Conservation (phyloP, 2,888 invertebrate species). For the Eugnorisma glareosa region DNA sequence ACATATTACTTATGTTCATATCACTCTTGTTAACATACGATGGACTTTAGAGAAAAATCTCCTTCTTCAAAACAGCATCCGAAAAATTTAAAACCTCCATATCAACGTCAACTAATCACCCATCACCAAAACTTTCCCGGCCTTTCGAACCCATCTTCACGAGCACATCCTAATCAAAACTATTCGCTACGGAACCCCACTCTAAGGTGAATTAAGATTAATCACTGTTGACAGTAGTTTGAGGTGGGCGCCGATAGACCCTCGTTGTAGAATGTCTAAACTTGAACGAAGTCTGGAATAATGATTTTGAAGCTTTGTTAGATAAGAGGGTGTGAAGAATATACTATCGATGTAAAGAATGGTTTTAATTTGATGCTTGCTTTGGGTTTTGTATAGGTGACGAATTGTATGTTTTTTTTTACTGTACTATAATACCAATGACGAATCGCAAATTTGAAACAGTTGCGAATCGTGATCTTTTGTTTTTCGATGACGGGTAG, state of each 20-base stretch:
- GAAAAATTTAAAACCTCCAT: background rate
- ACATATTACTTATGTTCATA: too few relatives aligned
- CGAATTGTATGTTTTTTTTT: too few relatives aligned
- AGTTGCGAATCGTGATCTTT: too few relatives aligned
- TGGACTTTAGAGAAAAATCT: too few relatives aligned
- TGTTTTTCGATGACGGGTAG: too few relatives aligned
- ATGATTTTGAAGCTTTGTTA: constrained; percentile 63
- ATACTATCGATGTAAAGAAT: constrained; percentile 10
- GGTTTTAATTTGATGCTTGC: background rate
- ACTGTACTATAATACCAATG: too few relatives aligned
- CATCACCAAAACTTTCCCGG: constrained; percentile 26
- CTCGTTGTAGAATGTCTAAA: constrained; percentile 64
- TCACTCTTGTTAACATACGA: too few relatives aligned
- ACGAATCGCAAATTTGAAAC: too few relatives aligned
- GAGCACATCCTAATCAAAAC: constrained; percentile 70
- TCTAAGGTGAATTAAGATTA: constrained; percentile 76
- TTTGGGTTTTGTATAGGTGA: background rate
- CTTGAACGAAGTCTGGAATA: constrained; percentile 66
- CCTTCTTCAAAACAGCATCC: background rate
- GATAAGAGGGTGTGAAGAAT: constrained; percentile 38
- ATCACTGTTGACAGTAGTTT: constrained; percentile 76
- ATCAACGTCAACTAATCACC: constrained; percentile 9
- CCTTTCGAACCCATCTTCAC: constrained; percentile 54
- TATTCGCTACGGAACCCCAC: constrained; percentile 53
- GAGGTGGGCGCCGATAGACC: constrained; percentile 62